A percentile compares a stretch with the other conserved stretches of the same genome.
Evolutionary conservation across 1,140 invertebrate genomes (phyloP).

Genomic region (Frieseomelitta varia): DNA sequence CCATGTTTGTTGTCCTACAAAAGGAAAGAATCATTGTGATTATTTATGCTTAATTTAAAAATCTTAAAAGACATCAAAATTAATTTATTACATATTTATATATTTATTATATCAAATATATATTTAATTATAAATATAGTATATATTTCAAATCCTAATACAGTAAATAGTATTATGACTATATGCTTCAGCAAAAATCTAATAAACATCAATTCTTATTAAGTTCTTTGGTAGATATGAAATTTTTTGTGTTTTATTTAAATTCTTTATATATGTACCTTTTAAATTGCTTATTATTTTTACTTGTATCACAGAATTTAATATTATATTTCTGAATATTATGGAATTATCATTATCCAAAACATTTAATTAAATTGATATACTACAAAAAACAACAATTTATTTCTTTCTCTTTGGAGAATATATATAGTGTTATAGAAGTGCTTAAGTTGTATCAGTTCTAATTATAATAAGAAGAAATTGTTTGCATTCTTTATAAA

Average conservation of each 20-base stretch:
- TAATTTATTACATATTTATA: slow-evolving; percentile 26
- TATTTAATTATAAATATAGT: no score
- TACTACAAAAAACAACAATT: neutral
- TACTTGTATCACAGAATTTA: no score
- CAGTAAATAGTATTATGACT: no score
- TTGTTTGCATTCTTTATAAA: neutral
- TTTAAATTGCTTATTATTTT: no score
- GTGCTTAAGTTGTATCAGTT: no score
- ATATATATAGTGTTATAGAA: neutral
- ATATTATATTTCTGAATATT: neutral
- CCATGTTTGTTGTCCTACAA: slow-evolving; percentile 78
- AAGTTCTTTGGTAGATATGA: neutral
- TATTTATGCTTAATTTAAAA: slow-evolving; percentile 79
- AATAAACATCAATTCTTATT: neutral
- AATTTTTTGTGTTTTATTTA: neutral
- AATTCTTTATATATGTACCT: no score
- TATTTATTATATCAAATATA: no score
- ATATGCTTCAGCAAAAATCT: neutral
- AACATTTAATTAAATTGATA: neutral
- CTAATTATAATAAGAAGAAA: neutral
- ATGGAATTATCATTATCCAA: neutral
- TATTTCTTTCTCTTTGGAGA: neutral
- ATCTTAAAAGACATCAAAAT: slow-evolving; percentile 60
- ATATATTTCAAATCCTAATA: neutral
- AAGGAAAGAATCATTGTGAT: slow-evolving; percentile 78